Evolutionary conservation across 2,888 invertebrate genomes (phyloP), one percentile per base, ranked within the genome.

Genomic region (Tethea ocularis): DNA sequence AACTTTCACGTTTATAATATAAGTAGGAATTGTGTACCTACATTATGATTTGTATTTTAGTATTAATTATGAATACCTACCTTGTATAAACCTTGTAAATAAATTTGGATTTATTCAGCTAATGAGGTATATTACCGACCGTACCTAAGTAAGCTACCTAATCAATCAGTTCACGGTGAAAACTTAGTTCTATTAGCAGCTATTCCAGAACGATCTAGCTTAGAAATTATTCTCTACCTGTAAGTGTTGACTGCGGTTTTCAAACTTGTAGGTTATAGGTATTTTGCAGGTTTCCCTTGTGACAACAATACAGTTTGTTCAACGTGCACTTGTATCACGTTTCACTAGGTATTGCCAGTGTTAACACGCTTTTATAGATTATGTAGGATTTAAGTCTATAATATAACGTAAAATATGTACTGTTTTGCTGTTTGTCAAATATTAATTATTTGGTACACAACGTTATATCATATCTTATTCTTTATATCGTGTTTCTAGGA

Each of bases 301-400:
- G 23, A 52, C 24, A 26, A 26, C 22, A 24, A 26, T 26, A 52
- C 8, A 20, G 29, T 15, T 26, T 26, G 26, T 53, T 29, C 26
- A 53, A 53, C 29, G 26, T 29, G 26, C 53, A 46, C 46, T 60
- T 61, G 57, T 57, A 61, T 64, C 58, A 61, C 61, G 58, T 61
- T 60, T 61, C 63, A 59, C 53, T 7, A 26, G n/a, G n/a, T 55
- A 1, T 51, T 26, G 58, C 57, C 57, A 64, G 53, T 29, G 29
- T 53, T 33, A 53, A 53, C 52, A 24, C 13, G 46, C n/a, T 46
- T 33, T 33, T 13, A 33, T 33, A 33, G 13, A 29, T 13, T 33
- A 33, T 13, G 13, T 13, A 41, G n/a, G 5, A 17, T 41, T 41
- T 17, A 41, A 6, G 41, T 41, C 41, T 38, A 41, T 3, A 8